Percentiles rank a stretch among this genome's conserved stretches.
phyloP scores from a whole-genome alignment of 2,797 vertebrate genomes.

The Pachyuromys duprasi region DNA sequence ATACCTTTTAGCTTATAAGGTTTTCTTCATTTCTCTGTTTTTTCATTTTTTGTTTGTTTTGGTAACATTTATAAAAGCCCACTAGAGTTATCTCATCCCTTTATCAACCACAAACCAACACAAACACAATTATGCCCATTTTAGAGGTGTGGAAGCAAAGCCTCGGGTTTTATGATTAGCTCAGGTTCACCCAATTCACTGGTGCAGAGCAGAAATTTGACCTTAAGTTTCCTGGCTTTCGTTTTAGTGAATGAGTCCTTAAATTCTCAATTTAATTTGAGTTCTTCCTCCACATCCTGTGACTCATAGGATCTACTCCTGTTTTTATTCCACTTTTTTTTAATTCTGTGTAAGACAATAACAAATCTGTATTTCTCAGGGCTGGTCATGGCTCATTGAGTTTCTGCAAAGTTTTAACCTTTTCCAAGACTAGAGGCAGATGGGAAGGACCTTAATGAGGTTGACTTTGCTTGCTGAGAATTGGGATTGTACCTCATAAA shows the following conservation, averaged over 20 bases:
- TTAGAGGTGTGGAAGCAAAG: slow-evolving; percentile 33
- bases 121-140: neutral
- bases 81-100: neutral
- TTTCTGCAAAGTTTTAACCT: slow-evolving; percentile 76
- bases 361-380: slow-evolving; percentile 65
- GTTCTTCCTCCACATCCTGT: slow-evolving; percentile 72
- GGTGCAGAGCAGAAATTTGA: slow-evolving; percentile 25
- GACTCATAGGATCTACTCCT: slow-evolving; percentile 70
- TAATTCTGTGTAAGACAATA: slow-evolving; percentile 70
- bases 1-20: slow-evolving; percentile 2
- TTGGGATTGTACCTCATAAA: slow-evolving; percentile 15
- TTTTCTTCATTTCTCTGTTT: neutral
- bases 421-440: slow-evolving; percentile 73
- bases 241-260: slow-evolving; percentile 62
- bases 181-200: neutral
- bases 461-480: slow-evolving; percentile 48
- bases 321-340: slow-evolving; percentile 75
- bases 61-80: neutral
- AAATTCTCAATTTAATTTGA: slow-evolving; percentile 73
- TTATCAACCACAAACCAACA: neutral
- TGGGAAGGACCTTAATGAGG: slow-evolving; percentile 58
- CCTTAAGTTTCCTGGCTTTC: slow-evolving; percentile 61
- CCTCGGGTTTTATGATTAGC: neutral
- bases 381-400: slow-evolving; percentile 69
- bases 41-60: neutral